Conservation (phyloP, 1,140 invertebrate species). For the Ganaspis sp. region DNA sequence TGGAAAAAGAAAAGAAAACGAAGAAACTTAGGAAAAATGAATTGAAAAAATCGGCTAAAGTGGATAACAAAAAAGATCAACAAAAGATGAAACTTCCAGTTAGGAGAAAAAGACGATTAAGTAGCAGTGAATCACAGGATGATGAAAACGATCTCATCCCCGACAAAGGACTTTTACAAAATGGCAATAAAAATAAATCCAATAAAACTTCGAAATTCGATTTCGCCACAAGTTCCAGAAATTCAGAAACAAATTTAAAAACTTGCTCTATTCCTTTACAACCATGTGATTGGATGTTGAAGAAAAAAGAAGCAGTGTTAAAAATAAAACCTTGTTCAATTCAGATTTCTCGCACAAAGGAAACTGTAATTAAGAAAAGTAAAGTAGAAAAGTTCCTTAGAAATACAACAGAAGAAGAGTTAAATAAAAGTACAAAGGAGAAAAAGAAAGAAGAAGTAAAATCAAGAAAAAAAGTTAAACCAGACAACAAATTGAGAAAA, state of each 20-base stretch:
- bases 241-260: too few relatives aligned
- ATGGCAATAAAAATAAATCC: background rate
- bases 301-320: background rate
- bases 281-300: background rate
- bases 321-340: conserved; percentile 8
- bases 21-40: too few relatives aligned
- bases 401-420: background rate
- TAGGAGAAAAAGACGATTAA: background rate
- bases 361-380: background rate
- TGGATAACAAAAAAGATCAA: background rate
- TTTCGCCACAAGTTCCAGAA: too few relatives aligned
- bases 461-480: too few relatives aligned
- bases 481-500: background rate
- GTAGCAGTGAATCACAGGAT: background rate
- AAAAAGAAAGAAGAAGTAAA: too few relatives aligned
- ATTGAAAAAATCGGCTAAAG: background rate
- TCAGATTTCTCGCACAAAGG: background rate
- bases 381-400: background rate
- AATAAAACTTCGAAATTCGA: background rate
- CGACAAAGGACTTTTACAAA: background rate
- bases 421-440: background rate
- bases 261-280: background rate
- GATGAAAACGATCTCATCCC: background rate
- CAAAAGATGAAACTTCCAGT: background rate
- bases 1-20: too few relatives aligned